Percentiles rank a stretch among this genome's conserved stretches.
Evolutionary conservation across 1,140 invertebrate species (phyloP).

Genomic region (Lutraria rhynchaena): DNA sequence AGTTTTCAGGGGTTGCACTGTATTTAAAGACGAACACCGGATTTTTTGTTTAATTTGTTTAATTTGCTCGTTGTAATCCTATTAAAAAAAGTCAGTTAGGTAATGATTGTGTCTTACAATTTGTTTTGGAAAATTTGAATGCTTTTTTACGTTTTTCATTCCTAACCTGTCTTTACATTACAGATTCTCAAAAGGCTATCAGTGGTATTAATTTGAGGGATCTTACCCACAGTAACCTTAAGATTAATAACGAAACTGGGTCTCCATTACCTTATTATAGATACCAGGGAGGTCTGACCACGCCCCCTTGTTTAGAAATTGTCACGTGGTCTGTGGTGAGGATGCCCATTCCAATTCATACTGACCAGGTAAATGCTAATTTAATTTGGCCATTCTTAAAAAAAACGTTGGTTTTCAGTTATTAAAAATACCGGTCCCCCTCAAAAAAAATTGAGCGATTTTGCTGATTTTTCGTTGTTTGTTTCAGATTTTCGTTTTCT

Average conservation of each 20-base stretch:
- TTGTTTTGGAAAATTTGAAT: too few relatives aligned
- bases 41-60: too few relatives aligned
- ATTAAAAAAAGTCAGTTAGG: too few relatives aligned
- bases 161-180: not conserved
- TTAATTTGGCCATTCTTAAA: not conserved
- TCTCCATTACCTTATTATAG: constrained; percentile 81
- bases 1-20: too few relatives aligned
- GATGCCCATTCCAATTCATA: not conserved
- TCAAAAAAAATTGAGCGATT: not conserved
- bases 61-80: too few relatives aligned
- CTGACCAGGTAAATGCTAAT: constrained; percentile 22
- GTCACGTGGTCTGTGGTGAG: constrained; percentile 87
- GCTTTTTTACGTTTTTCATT: too few relatives aligned
- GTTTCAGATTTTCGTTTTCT: not conserved
- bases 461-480: not conserved
- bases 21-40: too few relatives aligned
- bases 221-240: not conserved
- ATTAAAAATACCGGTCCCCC: too few relatives aligned
- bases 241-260: not conserved
- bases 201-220: constrained; percentile 3
- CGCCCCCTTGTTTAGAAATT: constrained; percentile 87
- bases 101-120: too few relatives aligned
- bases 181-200: not conserved
- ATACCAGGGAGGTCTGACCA: constrained; percentile 89
- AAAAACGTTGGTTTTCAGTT: not conserved